Evolutionary conservation across 2,888 invertebrate species (phyloP), one percentile per base, ranked within the genome.

Genomic region (Thecophora atra): DNA sequence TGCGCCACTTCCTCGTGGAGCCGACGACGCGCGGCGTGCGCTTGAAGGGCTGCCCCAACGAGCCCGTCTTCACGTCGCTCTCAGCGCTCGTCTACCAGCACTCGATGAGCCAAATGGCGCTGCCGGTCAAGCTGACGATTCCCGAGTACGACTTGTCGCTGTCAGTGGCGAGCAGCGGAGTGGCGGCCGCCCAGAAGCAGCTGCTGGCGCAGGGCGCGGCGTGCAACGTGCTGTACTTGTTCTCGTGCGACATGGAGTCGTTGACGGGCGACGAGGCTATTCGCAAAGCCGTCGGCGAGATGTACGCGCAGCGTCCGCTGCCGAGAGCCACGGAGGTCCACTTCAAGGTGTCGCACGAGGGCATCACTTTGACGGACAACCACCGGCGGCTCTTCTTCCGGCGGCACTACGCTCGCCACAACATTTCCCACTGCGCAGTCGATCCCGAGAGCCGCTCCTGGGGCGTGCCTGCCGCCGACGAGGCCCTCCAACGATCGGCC

Each of bases 61-160:
- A 99, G 85, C 99, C 99, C 0, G 96, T 98, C 0, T 99, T 99
- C 88, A 94, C 95, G 79, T 98, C 97, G 26, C 89, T 99, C 8
- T 97, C 98, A 1, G 98, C 99, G 0, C 89, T 99, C 73, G 98
- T 99, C 37, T 99, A 98, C 87, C 98, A 99, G 83, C 99, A 99
- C 88, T 97, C 98, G 3, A 93, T 98, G 74, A 98, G 96, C 77
- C 94, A 95, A n/a, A 90, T 99, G 85, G 98, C 99, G 15, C 88
- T 99, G 79, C 98, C 99, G 0, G 95, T 95, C 80, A 93, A 94
- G 75, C 89, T 99, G 26, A 88, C 92, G 71, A 89, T 99, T 74
- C 98, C 99, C 4, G 84, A 85, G 42, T 72, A 70, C 26, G 79
- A 82, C 62, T 44, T 79, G 7, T 37, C 79, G 52, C 64, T 76